These are phyloP conservation scores for Pogonognathellus flavescens DNA, from an alignment of 1,140 invertebrate genomes.

Conservation along the genomic window DNA sequence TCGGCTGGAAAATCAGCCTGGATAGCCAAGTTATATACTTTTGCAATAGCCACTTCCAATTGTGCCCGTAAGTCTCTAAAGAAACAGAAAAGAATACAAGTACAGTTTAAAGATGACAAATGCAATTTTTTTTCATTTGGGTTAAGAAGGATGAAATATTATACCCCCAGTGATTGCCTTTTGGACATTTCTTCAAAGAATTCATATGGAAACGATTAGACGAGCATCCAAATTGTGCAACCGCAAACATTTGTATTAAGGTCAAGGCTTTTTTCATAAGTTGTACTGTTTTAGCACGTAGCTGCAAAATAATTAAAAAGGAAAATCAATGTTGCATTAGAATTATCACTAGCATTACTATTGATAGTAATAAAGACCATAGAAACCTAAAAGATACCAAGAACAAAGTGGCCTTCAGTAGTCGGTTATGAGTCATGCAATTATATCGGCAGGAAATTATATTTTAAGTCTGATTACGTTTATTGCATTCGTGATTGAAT, in stretches of 20 bases:
- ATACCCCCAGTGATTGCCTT: constrained; percentile 92
- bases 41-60: constrained; percentile 89
- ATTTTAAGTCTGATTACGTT: neutral
- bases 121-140: no score
- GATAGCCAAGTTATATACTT: constrained; percentile 78
- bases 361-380: no score
- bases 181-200: constrained; percentile 85
- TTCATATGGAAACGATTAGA: constrained; percentile 81
- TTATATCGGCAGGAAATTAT: neutral
- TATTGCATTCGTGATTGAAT: no score
- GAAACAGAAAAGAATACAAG: neutral
- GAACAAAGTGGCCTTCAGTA: no score
- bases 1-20: constrained; percentile 72
- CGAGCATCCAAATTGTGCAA: constrained; percentile 91
- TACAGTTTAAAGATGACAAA: no score
- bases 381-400: no score
- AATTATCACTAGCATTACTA: no score
- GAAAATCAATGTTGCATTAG: no score
- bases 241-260: constrained; percentile 91
- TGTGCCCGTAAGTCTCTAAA: constrained; percentile 89
- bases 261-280: constrained; percentile 88
- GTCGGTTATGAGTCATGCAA: neutral
- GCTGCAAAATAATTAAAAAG: constrained; percentile 61
- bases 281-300: constrained; percentile 75
- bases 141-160: constrained; percentile 33